Base-by-base conservation (phyloP, 2,888 invertebrate species). In the Neuroscelio doddi region DNA sequence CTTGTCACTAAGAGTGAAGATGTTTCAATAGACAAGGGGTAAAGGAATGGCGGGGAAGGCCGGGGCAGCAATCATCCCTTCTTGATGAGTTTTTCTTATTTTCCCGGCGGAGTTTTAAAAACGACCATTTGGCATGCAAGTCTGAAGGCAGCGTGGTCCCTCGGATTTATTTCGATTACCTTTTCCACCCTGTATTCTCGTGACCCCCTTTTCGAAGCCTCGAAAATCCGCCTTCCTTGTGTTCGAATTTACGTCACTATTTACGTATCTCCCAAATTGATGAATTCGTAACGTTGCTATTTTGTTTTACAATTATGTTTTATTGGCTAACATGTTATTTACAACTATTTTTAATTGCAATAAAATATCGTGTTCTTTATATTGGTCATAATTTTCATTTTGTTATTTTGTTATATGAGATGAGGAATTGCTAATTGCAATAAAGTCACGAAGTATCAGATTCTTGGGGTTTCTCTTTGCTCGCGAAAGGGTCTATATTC, bases 1-100 rank as follows among this genome's bases (percentile, higher is more conserved):
- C 5, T 27, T 27, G 5, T 8, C 5, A 8, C 32, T 8, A 32
- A 10, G 3, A 9, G 12, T 9, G 29, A 36, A 49, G 38, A 26
- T 15, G 24, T 21, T 39, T 0, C 24, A 9, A 9, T 9, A 10
- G 50, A 46, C 15, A 53, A 62, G 32, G 41, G 45, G 5, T 17
- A 21, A 27, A 39, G 36, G 8, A 39, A 17, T 42, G 46, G 49
- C 26, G n/a, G 46, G 36, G 47, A 34, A 32, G 44, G 9, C 64
- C 57, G 69, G 71, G 64, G 71, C 69, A 69, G 76, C 75, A 77
- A 79, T 80, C 78, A 75, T 80, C 75, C 75, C 71, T 71, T 69
- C 75, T 79, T 76, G 78, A 78, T 76, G 78, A 78, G 72, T 77
- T 78, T 77, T 79, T 78, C 75, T 74, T 78, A 77, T 80, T 78